A percentile compares a stretch with the other conserved stretches of the same genome.
phyloP scores from a whole-genome alignment of 2,113 vertebrate genomes.

The Galemys pyrenaicus region DNA sequence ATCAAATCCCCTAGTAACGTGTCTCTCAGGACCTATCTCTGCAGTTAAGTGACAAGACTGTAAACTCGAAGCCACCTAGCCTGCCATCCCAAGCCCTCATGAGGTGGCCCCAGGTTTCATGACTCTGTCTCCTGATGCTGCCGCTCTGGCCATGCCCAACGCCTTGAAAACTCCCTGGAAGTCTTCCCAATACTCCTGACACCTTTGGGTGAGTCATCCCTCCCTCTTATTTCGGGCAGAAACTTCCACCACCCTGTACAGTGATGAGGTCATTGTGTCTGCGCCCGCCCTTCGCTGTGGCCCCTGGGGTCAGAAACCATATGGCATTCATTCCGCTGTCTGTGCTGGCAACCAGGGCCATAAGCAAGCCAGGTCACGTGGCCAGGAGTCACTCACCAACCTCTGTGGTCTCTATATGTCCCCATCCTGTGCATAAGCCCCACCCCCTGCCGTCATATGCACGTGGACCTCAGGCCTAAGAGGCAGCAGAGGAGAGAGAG shows the following conservation, averaged over 20 bases:
- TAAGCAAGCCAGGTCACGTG: background rate
- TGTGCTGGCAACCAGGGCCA: background rate
- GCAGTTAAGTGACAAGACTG: too few relatives aligned
- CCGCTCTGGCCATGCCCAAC: background rate
- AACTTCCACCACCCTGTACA: background rate
- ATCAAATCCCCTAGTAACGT: too few relatives aligned
- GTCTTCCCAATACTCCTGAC: too few relatives aligned
- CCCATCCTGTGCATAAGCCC: background rate
- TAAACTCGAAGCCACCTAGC: background rate
- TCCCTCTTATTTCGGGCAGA: background rate
- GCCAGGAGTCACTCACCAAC: background rate
- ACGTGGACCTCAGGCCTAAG: accelerated
- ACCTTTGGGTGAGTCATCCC: background rate
- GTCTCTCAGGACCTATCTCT: too few relatives aligned
- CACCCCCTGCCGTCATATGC: accelerated
- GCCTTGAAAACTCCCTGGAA: background rate
- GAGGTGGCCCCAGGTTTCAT: background rate
- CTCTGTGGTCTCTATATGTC: background rate
- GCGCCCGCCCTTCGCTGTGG: background rate
- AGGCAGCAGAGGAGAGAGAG: background rate
- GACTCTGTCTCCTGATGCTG: background rate
- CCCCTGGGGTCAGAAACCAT: background rate
- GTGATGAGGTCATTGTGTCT: too few relatives aligned
- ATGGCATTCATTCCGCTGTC: background rate
- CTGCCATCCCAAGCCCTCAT: background rate